Evolutionary conservation across 2,113 vertebrate species (phyloP), one percentile per base, ranked within the genome.

Genomic region (Channa argus): DNA sequence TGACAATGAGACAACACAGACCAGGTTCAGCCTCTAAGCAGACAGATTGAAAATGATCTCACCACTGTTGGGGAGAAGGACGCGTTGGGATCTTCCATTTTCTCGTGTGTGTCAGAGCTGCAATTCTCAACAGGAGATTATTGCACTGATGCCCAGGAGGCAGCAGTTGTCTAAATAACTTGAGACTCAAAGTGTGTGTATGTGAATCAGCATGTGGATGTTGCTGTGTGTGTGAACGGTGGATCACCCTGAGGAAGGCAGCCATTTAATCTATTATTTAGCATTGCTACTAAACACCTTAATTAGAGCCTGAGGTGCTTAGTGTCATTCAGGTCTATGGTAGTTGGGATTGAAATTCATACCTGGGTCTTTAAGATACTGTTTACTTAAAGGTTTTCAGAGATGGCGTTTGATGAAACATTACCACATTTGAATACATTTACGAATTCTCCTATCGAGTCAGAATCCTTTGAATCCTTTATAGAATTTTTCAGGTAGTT

Each of bases 191-290:
- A 41, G 59, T 59, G 56, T 68, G 45, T 49, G 39, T 58, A 43
- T 38, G 39, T 12, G n/a, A 36, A 51, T 54, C 39, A 45, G 10
- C 37, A 43, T 56, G 50, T 63, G 50, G 24, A 24, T 24, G 24
- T 24, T 24, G 24, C 24, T 51, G 81, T 64, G 70, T 65, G 63
- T 52, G 15, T 54, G 71, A 58, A 39, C 38, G 39, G 36, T 64
- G 73, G 62, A 50, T 58, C 51, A 63, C 69, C 75, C 69, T 0
- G 43, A 84, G 80, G 83, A 76, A 50, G 46, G 79, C 72, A 60
- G 71, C 69, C 78, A 71, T 77, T 89, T 82, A 84, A 88, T 86
- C 66, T 77, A 78, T 86, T 89, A 86, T 86, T 86, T 75, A 84
- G 59, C 58, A 51, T 75, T 6, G 44, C 59, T 72, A 36, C 82